Evolutionary conservation across 2,888 invertebrate genomes (phyloP), one percentile per base, ranked within the genome.

Genomic region (Amiota communis): DNA sequence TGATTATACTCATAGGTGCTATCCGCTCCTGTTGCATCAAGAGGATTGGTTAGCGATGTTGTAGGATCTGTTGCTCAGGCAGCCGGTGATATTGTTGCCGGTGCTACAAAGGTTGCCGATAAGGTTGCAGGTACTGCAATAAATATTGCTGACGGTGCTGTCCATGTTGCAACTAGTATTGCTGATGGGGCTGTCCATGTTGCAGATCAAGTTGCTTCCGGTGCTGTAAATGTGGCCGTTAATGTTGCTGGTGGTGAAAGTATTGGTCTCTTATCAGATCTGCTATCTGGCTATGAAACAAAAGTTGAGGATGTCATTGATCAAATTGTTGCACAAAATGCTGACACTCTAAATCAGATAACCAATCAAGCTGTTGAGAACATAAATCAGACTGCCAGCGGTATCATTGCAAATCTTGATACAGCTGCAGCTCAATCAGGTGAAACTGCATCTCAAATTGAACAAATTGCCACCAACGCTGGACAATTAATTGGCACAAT

Each of bases 361-460:
- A 51, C 53, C 6, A n/a, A n/a, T 8, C 6, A 59, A 59, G 8
- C 77, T 51, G 12, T n/a, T 71, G 80, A 78, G 78, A 48, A 72
- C 13, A 51, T 67, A 51, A 11, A 13, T 12, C 6, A 48, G 12
- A 36, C 64, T 64, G 8, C 64, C 47, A 13, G 1, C 4, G 46
- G n/a, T 12, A 12, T 36, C 15, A 12, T 13, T 13, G 65, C n/a
- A 11, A 65, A 13, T 13, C 49, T 65, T 65, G 17, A 10, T 11
- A 9, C 20, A 15, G 49, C 15, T n/a, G 17, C n/a, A 3, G 47
- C 47, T n/a, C 46, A 13, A 8, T n/a, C 48, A 12, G 65, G 47
- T 2, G 11, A 65, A 10, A n/a, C 11, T 65, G 65, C 49, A 9
- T 11, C 59, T 11, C 17, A 59, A 20, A 20, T 20, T 59, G 20